Evolutionary conservation across 2,113 vertebrate species (phyloP).

Genomic region (Seriola dumerili): DNA sequence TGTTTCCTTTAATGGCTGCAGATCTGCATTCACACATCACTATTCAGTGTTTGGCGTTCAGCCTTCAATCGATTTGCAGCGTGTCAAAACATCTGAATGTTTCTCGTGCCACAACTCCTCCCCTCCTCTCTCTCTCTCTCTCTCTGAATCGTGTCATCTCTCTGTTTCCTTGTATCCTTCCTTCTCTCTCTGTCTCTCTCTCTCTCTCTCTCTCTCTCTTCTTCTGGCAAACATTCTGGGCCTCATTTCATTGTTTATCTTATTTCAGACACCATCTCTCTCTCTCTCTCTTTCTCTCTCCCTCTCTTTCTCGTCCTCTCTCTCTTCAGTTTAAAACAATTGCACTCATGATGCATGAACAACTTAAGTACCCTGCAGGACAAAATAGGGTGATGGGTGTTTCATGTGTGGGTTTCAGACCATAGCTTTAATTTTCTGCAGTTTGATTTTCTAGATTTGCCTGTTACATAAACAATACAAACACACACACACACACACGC

Average conservation of each 20-base stretch:
- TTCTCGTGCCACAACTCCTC: neutral
- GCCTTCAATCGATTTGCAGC: slow-evolving; percentile 59
- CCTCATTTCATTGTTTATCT: neutral
- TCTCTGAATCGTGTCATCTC: neutral
- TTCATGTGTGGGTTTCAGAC: slow-evolving; percentile 2
- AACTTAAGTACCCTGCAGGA: slow-evolving; percentile 31
- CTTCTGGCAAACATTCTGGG: neutral
- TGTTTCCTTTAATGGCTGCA: slow-evolving; percentile 49
- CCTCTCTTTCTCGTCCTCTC: neutral
- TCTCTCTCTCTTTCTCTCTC: neutral
- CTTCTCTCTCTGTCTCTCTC: neutral
- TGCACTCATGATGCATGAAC: slow-evolving; percentile 19
- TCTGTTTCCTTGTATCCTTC: neutral
- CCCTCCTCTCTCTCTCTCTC: neutral
- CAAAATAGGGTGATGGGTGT: slow-evolving; percentile 4
- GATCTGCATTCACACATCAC: slow-evolving; percentile 24
- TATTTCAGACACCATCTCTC: neutral
- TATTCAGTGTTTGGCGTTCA: slow-evolving; percentile 39
- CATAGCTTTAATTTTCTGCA: neutral
- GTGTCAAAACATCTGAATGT: slow-evolving; percentile 59
- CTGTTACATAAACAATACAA: neutral
- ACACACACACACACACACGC: no score
- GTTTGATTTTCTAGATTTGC: slow-evolving; percentile 15
- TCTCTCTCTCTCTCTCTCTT: neutral
- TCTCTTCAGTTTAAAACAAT: slow-evolving; percentile 4